These are phyloP conservation scores for Arvicanthis niloticus DNA, from an alignment of 2,113 vertebrate genomes.

Conservation along the genomic window DNA sequence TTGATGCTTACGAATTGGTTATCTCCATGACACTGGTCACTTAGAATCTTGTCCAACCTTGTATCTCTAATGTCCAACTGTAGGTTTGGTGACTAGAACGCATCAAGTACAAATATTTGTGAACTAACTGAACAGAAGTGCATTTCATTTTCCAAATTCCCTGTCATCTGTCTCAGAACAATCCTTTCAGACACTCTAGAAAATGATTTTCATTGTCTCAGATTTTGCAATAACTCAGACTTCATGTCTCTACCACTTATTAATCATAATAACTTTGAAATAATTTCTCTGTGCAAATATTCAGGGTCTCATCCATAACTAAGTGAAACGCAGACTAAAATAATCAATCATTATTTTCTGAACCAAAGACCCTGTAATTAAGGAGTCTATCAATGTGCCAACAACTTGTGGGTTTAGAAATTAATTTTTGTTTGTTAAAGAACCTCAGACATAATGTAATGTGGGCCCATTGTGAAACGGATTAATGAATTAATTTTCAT, in stretches of 20 bases:
- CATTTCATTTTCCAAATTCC: slow-evolving; percentile 65
- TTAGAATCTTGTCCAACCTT: neutral
- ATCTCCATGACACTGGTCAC: neutral
- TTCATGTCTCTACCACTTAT: slow-evolving; percentile 76
- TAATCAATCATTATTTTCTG: slow-evolving; percentile 84
- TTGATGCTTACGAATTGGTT: neutral
- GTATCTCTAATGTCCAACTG: neutral
- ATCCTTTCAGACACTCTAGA: slow-evolving; percentile 48
- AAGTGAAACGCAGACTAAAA: slow-evolving; percentile 76
- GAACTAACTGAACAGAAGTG: slow-evolving; percentile 41
- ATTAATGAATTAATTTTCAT: slow-evolving; percentile 64
- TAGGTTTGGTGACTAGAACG: slow-evolving; percentile 17
- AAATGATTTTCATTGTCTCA: slow-evolving; percentile 72
- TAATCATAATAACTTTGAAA: slow-evolving; percentile 82
- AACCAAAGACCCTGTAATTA: slow-evolving; percentile 82
- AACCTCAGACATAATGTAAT: slow-evolving; percentile 74
- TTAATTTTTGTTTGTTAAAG: slow-evolving; percentile 83
- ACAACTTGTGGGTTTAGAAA: slow-evolving; percentile 73
- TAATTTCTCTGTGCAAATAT: slow-evolving; percentile 78
- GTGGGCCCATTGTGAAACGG: slow-evolving; percentile 51
- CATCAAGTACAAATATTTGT: slow-evolving; percentile 60
- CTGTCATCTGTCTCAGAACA: slow-evolving; percentile 44
- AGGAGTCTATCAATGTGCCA: slow-evolving; percentile 80
- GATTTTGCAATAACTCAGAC: slow-evolving; percentile 76
- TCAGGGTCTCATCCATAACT: slow-evolving; percentile 80